Evolutionary conservation across 2,888 invertebrate species (phyloP), one percentile per base, ranked within the genome.

Genomic region (Standfussiana lucernea): DNA sequence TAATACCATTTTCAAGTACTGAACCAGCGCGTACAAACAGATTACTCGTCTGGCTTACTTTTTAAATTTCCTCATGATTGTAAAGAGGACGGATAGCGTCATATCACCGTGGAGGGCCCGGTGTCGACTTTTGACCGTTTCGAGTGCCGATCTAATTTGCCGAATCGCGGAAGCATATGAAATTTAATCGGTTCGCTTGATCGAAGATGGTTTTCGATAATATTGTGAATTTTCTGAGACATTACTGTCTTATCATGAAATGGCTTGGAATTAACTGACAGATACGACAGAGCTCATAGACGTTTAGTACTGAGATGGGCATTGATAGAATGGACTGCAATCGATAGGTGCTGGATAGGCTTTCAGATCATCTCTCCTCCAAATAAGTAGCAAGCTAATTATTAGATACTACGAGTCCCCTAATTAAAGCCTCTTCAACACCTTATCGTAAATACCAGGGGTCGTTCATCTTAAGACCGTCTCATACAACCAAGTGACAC

Each of bases 81-180:
- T 93, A 89, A 91, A 91, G 92, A 92, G 93, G 93, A 91, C 89
- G 92, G 94, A 85, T 88, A 85, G 85, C 88, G 80, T 83, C 85
- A 88, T 93, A 94, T 93, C 93, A 91, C 87, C 89, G 88, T 93
- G 91, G 93, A 95, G 94, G 93, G 91, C 92, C 88, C 93, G 93
- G 93, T 94, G 95, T 95, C 95, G 95, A 93, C 94, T 95, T 95
- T 95, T 96, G 96, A 96, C 96, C 96, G 96, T 92, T 95, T 95
- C 90, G 93, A 96, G 96, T 95, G 93, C 93, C 93, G 94, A 95
- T 95, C 95, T 96, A 95, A 96, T 96, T 96, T 96, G 93, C 92
- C 93, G 95, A 95, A 93, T 95, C 94, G 94, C 90, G 95, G 95
- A 93, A 95, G 95, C 96, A 96, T 95, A 94, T 94, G 94, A 94